These are phyloP conservation scores for Ormyrus labotus DNA, from an alignment of 2,888 invertebrate species.

Conservation along the genomic window DNA sequence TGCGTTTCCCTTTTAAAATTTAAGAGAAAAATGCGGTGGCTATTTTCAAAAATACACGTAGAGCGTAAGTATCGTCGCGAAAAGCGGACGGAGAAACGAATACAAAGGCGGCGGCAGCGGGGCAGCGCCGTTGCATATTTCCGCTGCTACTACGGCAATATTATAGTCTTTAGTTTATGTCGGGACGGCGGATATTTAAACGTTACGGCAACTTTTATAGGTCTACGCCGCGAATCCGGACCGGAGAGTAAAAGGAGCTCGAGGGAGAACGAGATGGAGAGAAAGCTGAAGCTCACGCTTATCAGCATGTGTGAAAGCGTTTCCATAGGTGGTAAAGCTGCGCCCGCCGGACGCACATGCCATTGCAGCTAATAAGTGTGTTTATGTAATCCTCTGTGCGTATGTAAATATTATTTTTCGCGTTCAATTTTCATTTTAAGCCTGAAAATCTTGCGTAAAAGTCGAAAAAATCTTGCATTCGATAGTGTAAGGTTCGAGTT, in stretches of 20 bases:
- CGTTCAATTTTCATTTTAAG: too few relatives aligned
- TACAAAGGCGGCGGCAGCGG: constrained; percentile 1
- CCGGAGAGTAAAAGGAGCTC: constrained; percentile 43
- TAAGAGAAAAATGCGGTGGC: too few relatives aligned
- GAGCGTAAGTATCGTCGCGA: constrained; percentile 24
- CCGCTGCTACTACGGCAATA: constrained; percentile 68
- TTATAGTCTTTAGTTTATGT: constrained; percentile 71
- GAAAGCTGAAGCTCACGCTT: constrained; percentile 6
- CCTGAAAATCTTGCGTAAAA: too few relatives aligned
- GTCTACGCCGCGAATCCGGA: constrained; percentile 65
- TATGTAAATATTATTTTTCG: not conserved
- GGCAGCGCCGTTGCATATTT: constrained; percentile 65
- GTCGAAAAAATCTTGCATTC: too few relatives aligned
- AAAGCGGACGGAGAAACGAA: constrained; percentile 36
- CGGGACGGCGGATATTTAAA: constrained; percentile 68
- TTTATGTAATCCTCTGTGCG: not conserved
- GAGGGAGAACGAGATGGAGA: constrained; percentile 25
- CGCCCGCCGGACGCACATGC: constrained; percentile 1
- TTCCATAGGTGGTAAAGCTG: constrained; percentile 51
- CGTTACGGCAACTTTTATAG: constrained; percentile 71
- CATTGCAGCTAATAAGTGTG: not conserved
- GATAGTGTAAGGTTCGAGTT: too few relatives aligned
- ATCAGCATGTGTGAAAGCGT: constrained; percentile 38
- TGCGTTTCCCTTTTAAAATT: too few relatives aligned
- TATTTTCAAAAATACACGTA: too few relatives aligned